Base-by-base conservation (phyloP, 2,797 vertebrate species). In the Geotrypetes seraphini region DNA sequence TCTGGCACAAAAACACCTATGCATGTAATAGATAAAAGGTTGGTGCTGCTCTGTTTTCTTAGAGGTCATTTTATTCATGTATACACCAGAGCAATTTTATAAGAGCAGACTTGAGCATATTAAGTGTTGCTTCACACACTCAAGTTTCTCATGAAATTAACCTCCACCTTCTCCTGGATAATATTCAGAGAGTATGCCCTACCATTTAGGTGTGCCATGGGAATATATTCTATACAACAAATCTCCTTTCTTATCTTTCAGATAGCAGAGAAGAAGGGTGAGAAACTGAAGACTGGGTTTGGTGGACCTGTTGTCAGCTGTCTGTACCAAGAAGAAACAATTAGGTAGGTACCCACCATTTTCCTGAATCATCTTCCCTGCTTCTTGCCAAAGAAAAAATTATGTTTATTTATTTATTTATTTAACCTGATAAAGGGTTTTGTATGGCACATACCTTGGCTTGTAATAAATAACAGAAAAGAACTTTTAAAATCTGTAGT, bases 261-360 rank as follows among this genome's bases (percentile, higher is more conserved):
- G 78, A 60, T 10, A 12, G 30, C 78, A 59, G 89, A 87, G 59
- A 82, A 85, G 69, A 85, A 63, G 63, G 82, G 75, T 66, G 85
- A 85, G 48, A 88, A 90, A 48, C 75, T 55, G 51, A 84, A 81
- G 69, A 69, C 63, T 7, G 75, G 75, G 3, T 95, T 96, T 36
- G 92, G 94, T 51, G 92, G 92, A 20, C 89, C 91, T 24, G 84
- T 92, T 21, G 68, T 98, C 71, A 98, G 95, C 81, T 96, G 81
- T 13, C 75, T 98, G 4, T 97, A 96, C 73, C 89, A 96, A 53
- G 34, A 95, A 73, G 95, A 97, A 77, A 92, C 65, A 39, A 93
- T 98, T 81, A 91, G 94, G 95, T 97, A 85, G 19, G 11, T 25
- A 12, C 8, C 8, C 9, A 12, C 5, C 25, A 8, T 21, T n/a